Evolutionary conservation across 2,888 invertebrate species (phyloP).

Genomic region (Thecocarcelia acutangulata): DNA sequence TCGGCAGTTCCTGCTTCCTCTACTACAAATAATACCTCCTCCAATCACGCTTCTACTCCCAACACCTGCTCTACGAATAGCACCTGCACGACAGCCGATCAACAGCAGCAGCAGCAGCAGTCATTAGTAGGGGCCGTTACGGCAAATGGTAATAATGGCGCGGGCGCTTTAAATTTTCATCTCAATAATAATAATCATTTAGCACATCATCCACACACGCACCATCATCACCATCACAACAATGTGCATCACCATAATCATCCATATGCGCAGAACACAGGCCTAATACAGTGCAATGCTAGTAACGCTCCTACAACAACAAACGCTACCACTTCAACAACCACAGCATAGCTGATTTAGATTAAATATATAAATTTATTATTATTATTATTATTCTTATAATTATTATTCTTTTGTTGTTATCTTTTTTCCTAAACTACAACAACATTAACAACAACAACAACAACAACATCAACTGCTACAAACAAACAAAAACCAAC

Average conservation of each 20-base stretch:
- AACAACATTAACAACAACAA: slow-evolving; percentile 61
- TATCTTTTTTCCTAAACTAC: slow-evolving; percentile 55
- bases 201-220: slow-evolving; percentile 73
- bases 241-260: slow-evolving; percentile 69
- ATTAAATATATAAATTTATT: slow-evolving; percentile 66
- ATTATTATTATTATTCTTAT: slow-evolving; percentile 63
- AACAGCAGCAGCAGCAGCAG: slow-evolving; percentile 59
- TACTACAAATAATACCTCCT: slow-evolving; percentile 61
- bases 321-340: slow-evolving; percentile 75
- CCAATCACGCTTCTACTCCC: slow-evolving; percentile 55
- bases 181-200: slow-evolving; percentile 78
- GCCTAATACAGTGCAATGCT: slow-evolving; percentile 81
- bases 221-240: slow-evolving; percentile 72
- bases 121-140: slow-evolving; percentile 59
- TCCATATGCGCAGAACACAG: slow-evolving; percentile 75
- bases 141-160: slow-evolving; percentile 74
- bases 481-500: slow-evolving; percentile 72
- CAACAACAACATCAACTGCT: slow-evolving; percentile 62
- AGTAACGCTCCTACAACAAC: slow-evolving; percentile 74
- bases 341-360: slow-evolving; percentile 79
- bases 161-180: slow-evolving; percentile 78
- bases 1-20: slow-evolving; percentile 76
- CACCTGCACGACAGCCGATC: slow-evolving; percentile 67
- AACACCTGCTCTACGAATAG: slow-evolving; percentile 63
- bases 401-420: slow-evolving; percentile 62